Evolutionary conservation across 1,140 invertebrate genomes (phyloP).

Genomic region (Rhynchophorus ferrugineus): DNA sequence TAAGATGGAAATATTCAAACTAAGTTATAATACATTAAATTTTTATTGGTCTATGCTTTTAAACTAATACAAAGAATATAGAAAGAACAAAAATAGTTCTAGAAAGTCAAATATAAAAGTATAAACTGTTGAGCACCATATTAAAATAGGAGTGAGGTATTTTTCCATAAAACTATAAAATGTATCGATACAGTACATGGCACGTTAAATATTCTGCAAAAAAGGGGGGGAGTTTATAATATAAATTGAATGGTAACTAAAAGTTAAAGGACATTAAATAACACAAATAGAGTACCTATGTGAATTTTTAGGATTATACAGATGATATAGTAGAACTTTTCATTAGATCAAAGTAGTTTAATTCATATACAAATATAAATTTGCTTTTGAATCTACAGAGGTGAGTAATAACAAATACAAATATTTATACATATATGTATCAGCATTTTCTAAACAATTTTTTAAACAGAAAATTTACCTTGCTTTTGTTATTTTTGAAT

Average conservation of each 20-base stretch:
- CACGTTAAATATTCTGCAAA: conserved; percentile 8
- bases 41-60: conserved; percentile 9
- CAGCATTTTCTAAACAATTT: no score
- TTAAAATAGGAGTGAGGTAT: conserved; percentile 17
- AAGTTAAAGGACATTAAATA: conserved; percentile 2
- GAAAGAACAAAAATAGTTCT: conserved; percentile 12
- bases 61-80: conserved; percentile 14
- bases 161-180: conserved; percentile 10
- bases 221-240: not conserved
- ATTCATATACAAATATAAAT: no score
- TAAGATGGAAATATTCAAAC: no score
- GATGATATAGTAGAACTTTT: not conserved
- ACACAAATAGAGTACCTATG: not conserved
- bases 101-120: conserved; percentile 11
- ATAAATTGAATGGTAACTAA: conserved; percentile 18
- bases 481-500: no score
- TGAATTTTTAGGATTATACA: not conserved
- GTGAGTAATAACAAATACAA: not conserved
- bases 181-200: conserved; percentile 11
- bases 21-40: conserved; percentile 8
- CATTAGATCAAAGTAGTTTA: no score
- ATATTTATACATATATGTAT: no score
- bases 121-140: conserved; percentile 20
- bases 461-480: no score
- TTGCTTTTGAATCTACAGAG: no score